Conservation (phyloP, 2,113 vertebrate species). For the Eretmodus cyanostictus region DNA sequence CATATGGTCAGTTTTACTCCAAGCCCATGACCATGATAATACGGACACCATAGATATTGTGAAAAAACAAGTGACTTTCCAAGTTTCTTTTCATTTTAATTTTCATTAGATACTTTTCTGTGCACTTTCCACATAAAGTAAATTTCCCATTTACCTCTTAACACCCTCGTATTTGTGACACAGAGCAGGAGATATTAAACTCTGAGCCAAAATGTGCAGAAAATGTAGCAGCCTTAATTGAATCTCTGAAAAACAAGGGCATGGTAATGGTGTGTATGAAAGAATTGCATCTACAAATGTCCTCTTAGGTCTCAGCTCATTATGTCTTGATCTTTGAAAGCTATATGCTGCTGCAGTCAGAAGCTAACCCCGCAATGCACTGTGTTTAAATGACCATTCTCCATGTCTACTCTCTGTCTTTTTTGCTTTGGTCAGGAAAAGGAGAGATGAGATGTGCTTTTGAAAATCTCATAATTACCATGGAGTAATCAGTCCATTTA, state of each 20-base stretch:
- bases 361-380: not conserved
- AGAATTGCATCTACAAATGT: constrained; percentile 1
- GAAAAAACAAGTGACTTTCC: not conserved
- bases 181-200: not conserved
- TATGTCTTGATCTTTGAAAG: constrained; percentile 30
- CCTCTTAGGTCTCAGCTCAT: constrained; percentile 21
- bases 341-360: not conserved
- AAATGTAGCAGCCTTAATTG: constrained; percentile 13
- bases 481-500: constrained; percentile 61
- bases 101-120: not conserved
- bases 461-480: constrained; percentile 59
- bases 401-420: not conserved
- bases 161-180: not conserved
- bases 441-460: constrained; percentile 23
- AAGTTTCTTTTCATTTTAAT: not conserved
- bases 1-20: not conserved
- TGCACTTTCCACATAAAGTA: not conserved
- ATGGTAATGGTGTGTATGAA: not conserved
- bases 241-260: constrained; percentile 24
- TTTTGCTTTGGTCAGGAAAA: constrained; percentile 12
- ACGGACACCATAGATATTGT: no score
- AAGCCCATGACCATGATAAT: not conserved
- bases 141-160: not conserved
- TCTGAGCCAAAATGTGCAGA: not conserved
- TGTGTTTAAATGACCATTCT: constrained; percentile 22